These are phyloP conservation scores for Dinomys branickii DNA, from an alignment of 2,113 vertebrate species.

Conservation along the genomic window DNA sequence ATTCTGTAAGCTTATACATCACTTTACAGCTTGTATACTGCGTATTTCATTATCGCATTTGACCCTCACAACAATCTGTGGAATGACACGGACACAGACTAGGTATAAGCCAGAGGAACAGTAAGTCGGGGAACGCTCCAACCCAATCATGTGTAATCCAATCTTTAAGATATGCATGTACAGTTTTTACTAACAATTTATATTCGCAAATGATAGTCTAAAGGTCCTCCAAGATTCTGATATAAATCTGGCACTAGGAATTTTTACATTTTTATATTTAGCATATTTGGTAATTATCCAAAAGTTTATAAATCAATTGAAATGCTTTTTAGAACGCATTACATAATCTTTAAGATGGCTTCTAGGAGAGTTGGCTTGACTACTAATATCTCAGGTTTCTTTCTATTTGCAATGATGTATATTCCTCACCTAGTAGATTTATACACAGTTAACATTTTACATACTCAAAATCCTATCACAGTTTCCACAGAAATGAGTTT, in stretches of 20 bases:
- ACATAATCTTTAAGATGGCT: background rate
- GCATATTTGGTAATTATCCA: conserved; percentile 14
- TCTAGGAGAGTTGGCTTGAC: conserved; percentile 44
- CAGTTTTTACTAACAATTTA: conserved; percentile 6
- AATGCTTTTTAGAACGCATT: conserved; percentile 39
- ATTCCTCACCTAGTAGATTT: background rate
- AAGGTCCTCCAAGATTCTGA: conserved; percentile 4
- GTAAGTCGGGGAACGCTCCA: background rate
- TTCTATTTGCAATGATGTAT: background rate
- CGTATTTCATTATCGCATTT: background rate
- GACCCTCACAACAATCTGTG: background rate
- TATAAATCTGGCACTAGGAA: background rate
- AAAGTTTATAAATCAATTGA: conserved; percentile 11
- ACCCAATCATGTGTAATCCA: background rate
- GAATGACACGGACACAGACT: conserved; percentile 1
- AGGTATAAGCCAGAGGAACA: background rate
- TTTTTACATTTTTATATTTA: conserved; percentile 44
- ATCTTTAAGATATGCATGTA: conserved; percentile 5
- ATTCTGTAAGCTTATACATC: conserved; percentile 2
- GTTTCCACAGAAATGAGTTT: background rate
- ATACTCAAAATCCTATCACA: conserved; percentile 1
- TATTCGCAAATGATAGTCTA: conserved; percentile 27
- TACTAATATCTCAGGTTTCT: conserved; percentile 15
- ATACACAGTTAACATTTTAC: background rate
- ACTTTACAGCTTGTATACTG: conserved; percentile 1